A percentile compares a stretch with the other conserved stretches of the same genome.
Conservation (phyloP, 2,888 invertebrate genomes). For the Sisyra nigra region DNA sequence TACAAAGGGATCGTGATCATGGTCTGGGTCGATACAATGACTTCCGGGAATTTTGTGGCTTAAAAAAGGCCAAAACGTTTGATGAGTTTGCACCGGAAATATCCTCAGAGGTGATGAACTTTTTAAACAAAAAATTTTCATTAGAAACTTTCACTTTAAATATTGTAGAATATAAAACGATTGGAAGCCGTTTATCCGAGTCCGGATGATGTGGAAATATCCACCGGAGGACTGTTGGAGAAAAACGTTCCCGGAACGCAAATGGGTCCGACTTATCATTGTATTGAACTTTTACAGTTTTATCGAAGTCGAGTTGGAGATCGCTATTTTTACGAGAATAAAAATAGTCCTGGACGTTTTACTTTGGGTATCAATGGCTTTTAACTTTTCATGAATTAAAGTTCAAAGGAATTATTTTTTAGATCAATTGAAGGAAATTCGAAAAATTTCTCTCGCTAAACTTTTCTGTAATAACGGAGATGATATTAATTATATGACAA, state of each 20-base stretch:
- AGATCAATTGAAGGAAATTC: conserved; percentile 1
- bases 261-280: conserved; percentile 76
- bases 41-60: conserved; percentile 59
- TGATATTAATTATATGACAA: not conserved
- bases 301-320: conserved; percentile 72
- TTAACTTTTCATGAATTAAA: not conserved
- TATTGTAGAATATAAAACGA: conserved; percentile 44
- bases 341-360: conserved; percentile 42
- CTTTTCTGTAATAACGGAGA: not conserved
- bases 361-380: conserved; percentile 35
- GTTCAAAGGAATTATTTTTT: not conserved
- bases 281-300: conserved; percentile 77
- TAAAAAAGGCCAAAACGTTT: conserved; percentile 50
- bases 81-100: conserved; percentile 53
- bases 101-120: conserved; percentile 33
- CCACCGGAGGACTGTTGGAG: conserved; percentile 72
- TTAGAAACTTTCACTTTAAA: too few species aligned
- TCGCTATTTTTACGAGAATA: conserved; percentile 69
- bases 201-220: conserved; percentile 72
- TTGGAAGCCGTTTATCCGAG: conserved; percentile 47
- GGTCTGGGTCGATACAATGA: conserved; percentile 66
- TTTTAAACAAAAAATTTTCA: too few species aligned
- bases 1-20: conserved; percentile 77
- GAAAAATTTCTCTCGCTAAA: not conserved
- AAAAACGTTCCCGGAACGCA: conserved; percentile 56